Evolutionary conservation across 2,797 vertebrate species (phyloP).

Genomic region (Clarias platycephalus): DNA sequence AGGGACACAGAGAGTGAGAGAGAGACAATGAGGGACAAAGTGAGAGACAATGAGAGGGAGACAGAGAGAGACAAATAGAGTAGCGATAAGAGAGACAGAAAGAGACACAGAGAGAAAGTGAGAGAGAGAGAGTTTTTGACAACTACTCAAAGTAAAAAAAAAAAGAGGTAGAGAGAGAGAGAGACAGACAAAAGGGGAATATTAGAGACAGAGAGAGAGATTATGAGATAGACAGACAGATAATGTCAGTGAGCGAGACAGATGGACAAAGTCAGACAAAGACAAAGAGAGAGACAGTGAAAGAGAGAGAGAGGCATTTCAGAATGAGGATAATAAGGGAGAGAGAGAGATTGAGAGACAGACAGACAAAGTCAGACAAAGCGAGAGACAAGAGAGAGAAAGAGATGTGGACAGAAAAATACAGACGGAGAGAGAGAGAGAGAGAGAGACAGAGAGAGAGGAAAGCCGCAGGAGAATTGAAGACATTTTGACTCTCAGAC

Average conservation of each 20-base stretch:
- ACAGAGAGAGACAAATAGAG: neutral
- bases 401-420: neutral
- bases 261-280: neutral
- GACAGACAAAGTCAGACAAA: neutral
- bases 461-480: neutral
- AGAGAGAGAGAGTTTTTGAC: neutral
- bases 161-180: neutral
- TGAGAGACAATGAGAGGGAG: neutral
- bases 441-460: neutral
- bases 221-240: neutral
- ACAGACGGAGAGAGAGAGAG: neutral
- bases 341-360: neutral
- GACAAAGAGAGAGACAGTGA: neutral
- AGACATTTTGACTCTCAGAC: conserved; percentile 5
- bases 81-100: neutral
- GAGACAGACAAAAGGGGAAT: neutral
- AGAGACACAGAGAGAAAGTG: neutral
- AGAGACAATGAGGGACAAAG: neutral
- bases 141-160: neutral
- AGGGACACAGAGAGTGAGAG: neutral
- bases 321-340: neutral
- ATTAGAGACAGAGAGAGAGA: neutral
- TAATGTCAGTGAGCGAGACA: neutral
- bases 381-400: neutral
- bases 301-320: neutral